Percentiles rank a stretch among this genome's conserved stretches.
phyloP scores from a whole-genome alignment of 2,113 vertebrate species.

The Urocolius indicus region DNA sequence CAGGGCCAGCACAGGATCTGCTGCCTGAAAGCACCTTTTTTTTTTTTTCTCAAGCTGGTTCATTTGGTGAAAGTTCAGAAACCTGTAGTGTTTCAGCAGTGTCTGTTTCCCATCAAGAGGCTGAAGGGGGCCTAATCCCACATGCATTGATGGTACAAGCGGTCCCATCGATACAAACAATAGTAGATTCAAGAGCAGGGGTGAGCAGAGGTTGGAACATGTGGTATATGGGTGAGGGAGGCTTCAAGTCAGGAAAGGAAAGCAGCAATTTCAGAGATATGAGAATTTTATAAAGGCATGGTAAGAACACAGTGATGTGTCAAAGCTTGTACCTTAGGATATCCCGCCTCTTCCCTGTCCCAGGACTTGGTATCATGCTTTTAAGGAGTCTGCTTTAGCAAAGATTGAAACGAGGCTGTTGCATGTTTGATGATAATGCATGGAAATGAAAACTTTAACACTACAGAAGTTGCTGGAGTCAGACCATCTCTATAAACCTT shows the following conservation, averaged over 20 bases:
- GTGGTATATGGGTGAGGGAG: not conserved
- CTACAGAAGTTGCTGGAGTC: not conserved
- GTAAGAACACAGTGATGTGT: not conserved
- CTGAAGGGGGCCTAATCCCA: not conserved
- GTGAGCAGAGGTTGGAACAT: not conserved
- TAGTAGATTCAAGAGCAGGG: not conserved
- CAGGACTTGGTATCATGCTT: not conserved
- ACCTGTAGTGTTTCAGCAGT: not conserved
- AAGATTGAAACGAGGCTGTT: not conserved
- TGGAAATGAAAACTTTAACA: not conserved
- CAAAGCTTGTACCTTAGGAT: not conserved
- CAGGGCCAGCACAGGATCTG: not conserved
- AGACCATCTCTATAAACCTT: not conserved
- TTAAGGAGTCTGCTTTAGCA: not conserved
- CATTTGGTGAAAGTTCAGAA: not conserved
- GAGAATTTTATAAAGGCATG: not conserved
- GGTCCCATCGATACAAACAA: not conserved
- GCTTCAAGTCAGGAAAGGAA: not conserved
- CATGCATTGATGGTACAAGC: fast-evolving
- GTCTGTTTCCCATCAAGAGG: not conserved
- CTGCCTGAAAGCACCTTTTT: not conserved
- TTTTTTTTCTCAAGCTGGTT: not conserved
- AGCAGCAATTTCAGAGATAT: not conserved
- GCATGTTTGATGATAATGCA: not conserved
- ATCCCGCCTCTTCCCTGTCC: not conserved